Evolutionary conservation across 2,113 vertebrate genomes (phyloP).

Genomic region (Micronycteris hirsuta): DNA sequence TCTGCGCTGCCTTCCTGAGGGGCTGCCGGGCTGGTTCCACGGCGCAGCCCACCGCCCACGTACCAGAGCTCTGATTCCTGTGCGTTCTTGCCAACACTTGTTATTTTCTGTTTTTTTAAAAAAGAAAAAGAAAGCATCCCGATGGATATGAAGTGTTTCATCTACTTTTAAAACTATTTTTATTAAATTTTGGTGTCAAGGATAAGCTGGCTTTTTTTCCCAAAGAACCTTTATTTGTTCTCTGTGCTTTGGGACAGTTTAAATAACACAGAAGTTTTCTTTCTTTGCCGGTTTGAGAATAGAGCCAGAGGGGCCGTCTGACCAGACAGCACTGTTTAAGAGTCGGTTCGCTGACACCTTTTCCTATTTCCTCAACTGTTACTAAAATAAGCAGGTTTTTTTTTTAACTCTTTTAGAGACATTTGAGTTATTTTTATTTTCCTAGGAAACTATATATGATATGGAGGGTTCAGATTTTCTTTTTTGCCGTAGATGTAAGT

Average conservation of each 20-base stretch:
- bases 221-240: slow-evolving; percentile 1
- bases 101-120: neutral
- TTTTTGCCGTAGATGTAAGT: neutral
- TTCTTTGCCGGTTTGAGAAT: neutral
- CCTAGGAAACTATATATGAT: neutral
- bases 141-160: neutral
- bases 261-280: neutral
- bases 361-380: neutral
- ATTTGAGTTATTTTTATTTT: neutral
- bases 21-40: neutral
- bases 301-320: neutral
- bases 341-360: neutral
- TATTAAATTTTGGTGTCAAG: neutral
- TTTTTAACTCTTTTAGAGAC: neutral
- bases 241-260: neutral
- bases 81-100: neutral
- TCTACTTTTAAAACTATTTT: neutral
- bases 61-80: neutral
- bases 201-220: neutral
- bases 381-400: neutral
- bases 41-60: neutral
- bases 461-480: neutral
- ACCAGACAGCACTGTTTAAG: neutral
- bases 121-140: neutral
- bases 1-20: neutral